Percentiles rank a stretch among this genome's conserved stretches.
These are phyloP conservation scores for Drosophila neutralis DNA, from an alignment of 2,888 invertebrate genomes.

Conservation along the genomic window DNA sequence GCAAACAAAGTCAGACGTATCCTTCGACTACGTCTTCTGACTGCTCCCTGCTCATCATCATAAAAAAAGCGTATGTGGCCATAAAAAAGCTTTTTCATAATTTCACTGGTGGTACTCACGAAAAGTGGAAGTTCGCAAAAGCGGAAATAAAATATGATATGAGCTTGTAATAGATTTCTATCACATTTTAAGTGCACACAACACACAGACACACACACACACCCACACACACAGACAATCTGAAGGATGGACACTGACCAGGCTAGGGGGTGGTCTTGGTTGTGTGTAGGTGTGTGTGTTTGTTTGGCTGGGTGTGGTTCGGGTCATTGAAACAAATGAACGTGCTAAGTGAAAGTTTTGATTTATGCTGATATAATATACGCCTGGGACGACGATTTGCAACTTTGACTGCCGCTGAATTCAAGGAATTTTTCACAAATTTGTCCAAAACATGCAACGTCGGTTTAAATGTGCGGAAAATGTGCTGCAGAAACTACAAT, in stretches of 20 bases:
- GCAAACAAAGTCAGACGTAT: constrained; percentile 28
- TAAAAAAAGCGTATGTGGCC: constrained; percentile 70
- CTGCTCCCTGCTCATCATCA: constrained; percentile 49
- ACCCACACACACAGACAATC: neutral
- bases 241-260: constrained; percentile 11
- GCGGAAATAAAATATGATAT: constrained; percentile 80
- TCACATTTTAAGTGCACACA: constrained; percentile 69
- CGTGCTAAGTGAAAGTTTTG: constrained; percentile 81
- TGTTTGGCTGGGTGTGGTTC: constrained; percentile 10
- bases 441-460: constrained; percentile 55
- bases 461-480: neutral
- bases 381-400: constrained; percentile 61
- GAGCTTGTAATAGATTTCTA: constrained; percentile 82
- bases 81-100: constrained; percentile 84
- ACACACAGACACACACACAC: neutral
- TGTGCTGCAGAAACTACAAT: constrained; percentile 49
- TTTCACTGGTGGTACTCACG: constrained; percentile 63
- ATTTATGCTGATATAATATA: constrained; percentile 79
- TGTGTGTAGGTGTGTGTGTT: neutral
- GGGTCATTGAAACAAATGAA: constrained; percentile 81
- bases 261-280: neutral
- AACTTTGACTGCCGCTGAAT: constrained; percentile 9
- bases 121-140: constrained; percentile 50
- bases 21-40: constrained; percentile 1
- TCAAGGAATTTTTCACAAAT: constrained; percentile 51